Evolutionary conservation across 2,797 vertebrate genomes (phyloP).

Genomic region (Darevskia nairensis): DNA sequence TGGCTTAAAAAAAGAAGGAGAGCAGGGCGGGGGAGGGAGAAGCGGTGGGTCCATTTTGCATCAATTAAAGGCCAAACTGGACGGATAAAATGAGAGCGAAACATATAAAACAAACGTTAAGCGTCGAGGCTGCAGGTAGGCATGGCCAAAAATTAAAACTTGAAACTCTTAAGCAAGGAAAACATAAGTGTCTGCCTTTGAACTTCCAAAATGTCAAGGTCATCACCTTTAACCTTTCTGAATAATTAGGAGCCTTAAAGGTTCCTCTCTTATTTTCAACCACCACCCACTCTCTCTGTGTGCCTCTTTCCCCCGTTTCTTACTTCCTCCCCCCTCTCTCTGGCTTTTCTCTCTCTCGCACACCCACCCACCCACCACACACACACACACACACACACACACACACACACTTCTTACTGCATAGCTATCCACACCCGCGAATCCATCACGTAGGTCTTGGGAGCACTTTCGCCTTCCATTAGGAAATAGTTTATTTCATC

Average conservation of each 20-base stretch:
- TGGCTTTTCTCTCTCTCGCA: neutral
- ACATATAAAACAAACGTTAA: conserved; percentile 45
- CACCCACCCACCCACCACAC: conserved; percentile 11
- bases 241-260: conserved; percentile 87
- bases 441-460: conserved; percentile 70
- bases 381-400: conserved; percentile 37
- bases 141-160: conserved; percentile 57
- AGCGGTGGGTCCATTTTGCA: conserved; percentile 51
- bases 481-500: conserved; percentile 55
- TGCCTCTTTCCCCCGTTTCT: conserved; percentile 16
- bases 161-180: conserved; percentile 70
- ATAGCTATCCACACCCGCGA: conserved; percentile 66
- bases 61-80: conserved; percentile 65
- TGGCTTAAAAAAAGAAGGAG: conserved; percentile 72
- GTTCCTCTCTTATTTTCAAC: conserved; percentile 83
- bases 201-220: conserved; percentile 93
- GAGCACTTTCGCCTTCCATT: conserved; percentile 71
- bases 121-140: conserved; percentile 27
- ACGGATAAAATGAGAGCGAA: conserved; percentile 63
- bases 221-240: conserved; percentile 89
- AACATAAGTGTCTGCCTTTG: conserved; percentile 85
- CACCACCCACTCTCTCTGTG: conserved; percentile 75
- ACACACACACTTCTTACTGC: conserved; percentile 69
- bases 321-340: conserved; percentile 32
- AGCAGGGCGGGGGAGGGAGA: conserved; percentile 8